Evolutionary conservation across 2,113 vertebrate species (phyloP).

Genomic region (Nothocercus julius): DNA sequence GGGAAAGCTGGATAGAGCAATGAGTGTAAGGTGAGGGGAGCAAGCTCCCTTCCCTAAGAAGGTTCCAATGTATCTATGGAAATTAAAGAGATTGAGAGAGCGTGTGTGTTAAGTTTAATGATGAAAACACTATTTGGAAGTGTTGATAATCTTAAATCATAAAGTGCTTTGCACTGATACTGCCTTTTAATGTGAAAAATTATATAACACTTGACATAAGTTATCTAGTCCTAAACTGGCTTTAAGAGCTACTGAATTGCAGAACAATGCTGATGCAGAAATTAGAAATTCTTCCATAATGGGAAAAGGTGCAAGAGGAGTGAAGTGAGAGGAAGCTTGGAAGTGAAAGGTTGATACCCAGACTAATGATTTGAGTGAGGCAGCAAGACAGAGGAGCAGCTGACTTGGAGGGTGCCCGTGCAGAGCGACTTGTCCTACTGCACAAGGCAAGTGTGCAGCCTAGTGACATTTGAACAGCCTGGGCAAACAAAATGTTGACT

Average conservation of each 20-base stretch:
- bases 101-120: background rate
- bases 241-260: background rate
- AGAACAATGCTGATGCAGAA: background rate
- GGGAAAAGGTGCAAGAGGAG: background rate
- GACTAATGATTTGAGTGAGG: fast-evolving
- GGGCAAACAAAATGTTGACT: background rate
- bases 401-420: background rate
- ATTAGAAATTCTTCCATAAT: background rate
- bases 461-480: fast-evolving
- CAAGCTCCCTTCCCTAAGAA: background rate
- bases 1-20: background rate
- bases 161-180: slow-evolving; percentile 1
- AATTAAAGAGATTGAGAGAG: background rate
- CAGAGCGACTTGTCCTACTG: fast-evolving
- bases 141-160: slow-evolving; percentile 15
- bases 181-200: slow-evolving; percentile 46
- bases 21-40: background rate
- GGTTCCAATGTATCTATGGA: background rate
- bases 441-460: fast-evolving
- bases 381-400: background rate
- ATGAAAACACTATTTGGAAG: background rate
- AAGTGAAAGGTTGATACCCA: background rate
- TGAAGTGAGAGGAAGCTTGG: background rate
- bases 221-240: slow-evolving; percentile 21
- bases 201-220: background rate